Percentiles rank a stretch among this genome's conserved stretches.
Evolutionary conservation across 2,888 invertebrate genomes (phyloP).

Genomic region (Scaptomyza polygonia): DNA sequence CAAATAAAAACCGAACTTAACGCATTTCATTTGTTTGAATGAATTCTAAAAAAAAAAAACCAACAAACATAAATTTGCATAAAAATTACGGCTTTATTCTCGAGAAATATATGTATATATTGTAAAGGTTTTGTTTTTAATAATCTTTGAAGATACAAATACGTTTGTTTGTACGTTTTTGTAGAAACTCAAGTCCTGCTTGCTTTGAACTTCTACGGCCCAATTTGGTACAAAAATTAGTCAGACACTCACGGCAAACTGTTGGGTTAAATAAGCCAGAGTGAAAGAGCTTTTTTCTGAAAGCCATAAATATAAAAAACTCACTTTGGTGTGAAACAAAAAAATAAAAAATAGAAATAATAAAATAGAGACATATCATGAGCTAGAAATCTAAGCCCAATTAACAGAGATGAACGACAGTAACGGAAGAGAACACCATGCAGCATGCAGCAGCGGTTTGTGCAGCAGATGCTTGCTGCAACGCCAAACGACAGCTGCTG

Average conservation of each 20-base stretch:
- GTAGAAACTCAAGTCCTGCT: neutral
- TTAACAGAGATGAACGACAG: conserved; percentile 23
- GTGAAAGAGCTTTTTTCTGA: conserved; percentile 33
- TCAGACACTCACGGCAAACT: neutral
- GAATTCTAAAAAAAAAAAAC: no score
- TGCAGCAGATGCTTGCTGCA: conserved; percentile 9
- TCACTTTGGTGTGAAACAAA: conserved; percentile 37
- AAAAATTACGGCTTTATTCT: no score
- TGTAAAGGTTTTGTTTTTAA: no score
- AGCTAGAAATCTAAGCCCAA: conserved; percentile 36
- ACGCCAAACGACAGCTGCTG: conserved; percentile 26
- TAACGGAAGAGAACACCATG: conserved; percentile 10
- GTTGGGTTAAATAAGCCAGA: conserved; percentile 38
- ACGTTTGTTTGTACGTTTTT: neutral
- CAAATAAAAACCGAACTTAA: no score
- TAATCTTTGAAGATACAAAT: no score
- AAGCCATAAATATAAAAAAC: conserved; percentile 59
- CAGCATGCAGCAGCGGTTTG: conserved; percentile 4
- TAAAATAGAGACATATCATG: conserved; percentile 13
- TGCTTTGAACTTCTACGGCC: neutral
- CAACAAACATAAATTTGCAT: conserved; percentile 20
- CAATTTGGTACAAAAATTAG: conserved; percentile 15
- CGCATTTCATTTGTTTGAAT: no score
- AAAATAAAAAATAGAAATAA: conserved; percentile 16
- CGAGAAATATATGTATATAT: no score